Evolutionary conservation across 2,113 vertebrate species (phyloP).

Genomic region (Paradoxurus hermaphroditus): DNA sequence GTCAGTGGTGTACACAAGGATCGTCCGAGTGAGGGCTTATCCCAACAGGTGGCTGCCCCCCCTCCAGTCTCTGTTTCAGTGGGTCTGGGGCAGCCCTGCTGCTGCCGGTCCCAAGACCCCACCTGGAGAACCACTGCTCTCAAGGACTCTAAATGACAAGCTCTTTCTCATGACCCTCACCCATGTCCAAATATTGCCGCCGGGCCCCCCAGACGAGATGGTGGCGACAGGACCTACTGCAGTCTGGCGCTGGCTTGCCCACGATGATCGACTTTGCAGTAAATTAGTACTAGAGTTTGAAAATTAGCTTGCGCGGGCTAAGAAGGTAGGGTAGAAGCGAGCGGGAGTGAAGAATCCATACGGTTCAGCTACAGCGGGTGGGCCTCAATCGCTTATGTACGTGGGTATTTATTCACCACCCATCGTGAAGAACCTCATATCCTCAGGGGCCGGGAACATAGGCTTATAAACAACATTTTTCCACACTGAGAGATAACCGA

Average conservation of each 20-base stretch:
- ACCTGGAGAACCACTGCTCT: neutral
- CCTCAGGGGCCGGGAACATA: neutral
- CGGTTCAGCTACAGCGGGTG: neutral
- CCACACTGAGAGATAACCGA: neutral
- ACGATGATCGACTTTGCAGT: neutral
- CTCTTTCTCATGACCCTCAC: neutral
- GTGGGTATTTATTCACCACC: neutral
- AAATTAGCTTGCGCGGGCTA: neutral
- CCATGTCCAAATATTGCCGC: neutral
- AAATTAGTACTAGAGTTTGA: neutral
- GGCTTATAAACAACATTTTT: neutral
- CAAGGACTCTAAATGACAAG: neutral
- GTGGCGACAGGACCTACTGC: neutral
- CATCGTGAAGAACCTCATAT: neutral
- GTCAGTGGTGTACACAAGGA: accelerated
- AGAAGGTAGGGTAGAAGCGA: neutral
- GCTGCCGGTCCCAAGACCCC: neutral
- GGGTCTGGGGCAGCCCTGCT: neutral
- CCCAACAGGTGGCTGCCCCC: accelerated
- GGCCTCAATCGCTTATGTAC: too few species aligned
- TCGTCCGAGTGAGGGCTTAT: neutral
- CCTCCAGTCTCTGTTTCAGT: neutral
- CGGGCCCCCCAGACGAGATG: neutral
- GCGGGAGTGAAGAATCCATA: neutral
- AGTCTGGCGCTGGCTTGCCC: neutral